Conservation (phyloP, 1,140 invertebrate species). For the Drosophila mojavensis region DNA sequence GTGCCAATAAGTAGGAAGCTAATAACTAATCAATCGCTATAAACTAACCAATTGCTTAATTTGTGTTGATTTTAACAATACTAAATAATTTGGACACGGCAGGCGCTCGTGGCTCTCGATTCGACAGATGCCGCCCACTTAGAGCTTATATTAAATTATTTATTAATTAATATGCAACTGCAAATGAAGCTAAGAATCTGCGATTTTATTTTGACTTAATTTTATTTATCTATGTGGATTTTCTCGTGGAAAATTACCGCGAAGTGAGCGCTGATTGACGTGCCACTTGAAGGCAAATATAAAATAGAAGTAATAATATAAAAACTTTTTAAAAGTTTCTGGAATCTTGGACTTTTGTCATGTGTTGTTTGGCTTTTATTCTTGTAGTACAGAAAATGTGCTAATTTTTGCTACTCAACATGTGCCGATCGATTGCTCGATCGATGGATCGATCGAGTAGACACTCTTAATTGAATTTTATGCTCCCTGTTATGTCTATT, state of each 20-base stretch:
- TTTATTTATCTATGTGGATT: not conserved
- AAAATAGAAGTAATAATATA: not conserved
- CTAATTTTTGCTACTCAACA: conserved; percentile 37
- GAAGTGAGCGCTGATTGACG: not conserved
- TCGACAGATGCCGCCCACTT: conserved; percentile 50
- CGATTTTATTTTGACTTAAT: not conserved
- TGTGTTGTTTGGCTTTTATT: conserved; percentile 28
- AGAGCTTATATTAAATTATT: conserved; percentile 56
- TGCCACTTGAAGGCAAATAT: not conserved
- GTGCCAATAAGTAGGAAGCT: conserved; percentile 13
- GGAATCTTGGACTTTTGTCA: conserved; percentile 27
- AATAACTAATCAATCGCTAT: conserved; percentile 11
- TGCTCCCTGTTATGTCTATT: conserved; percentile 10
- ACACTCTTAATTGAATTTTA: conserved; percentile 50
- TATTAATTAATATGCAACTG: conserved; percentile 63
- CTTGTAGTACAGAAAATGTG: conserved; percentile 25
- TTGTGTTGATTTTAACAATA: conserved; percentile 21
- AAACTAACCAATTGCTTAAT: conserved; percentile 47
- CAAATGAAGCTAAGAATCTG: conserved; percentile 38
- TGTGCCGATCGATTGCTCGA: conserved; percentile 13
- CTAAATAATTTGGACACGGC: conserved; percentile 38
- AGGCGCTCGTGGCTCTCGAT: conserved; percentile 40
- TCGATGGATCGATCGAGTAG: not conserved
- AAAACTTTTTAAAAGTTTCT: not conserved
- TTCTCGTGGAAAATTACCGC: conserved; percentile 32